Base-by-base conservation (phyloP, 2,888 invertebrate species). In the Heliconius charithonia region DNA sequence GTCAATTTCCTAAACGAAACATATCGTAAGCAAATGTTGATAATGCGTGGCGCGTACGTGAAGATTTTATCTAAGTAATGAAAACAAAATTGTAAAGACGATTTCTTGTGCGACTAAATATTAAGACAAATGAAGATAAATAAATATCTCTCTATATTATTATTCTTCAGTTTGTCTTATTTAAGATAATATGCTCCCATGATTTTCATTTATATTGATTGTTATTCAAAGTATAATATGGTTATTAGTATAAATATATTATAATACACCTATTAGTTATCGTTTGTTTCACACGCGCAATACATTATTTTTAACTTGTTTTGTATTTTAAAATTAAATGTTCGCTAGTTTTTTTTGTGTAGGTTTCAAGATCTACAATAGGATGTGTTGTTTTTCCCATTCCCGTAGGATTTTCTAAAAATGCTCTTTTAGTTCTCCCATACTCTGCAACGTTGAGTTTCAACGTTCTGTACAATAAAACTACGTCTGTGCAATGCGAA, bases 21-120 rank as follows among this genome's bases (percentile, higher is more conserved):
- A 59, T 72, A 32, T 72, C 72, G 56, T 59, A 59, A 72, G 32
- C 16, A 72, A 59, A 72, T 25, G 29, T 59, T 37, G 59, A 59
- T 29, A 37, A 13, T n/a, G 37, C 59, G 56, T 32, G 69, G 45
- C 32, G 6, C 25, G 9, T 37, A 72, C 72, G 59, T 59, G 59
- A 59, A 72, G 37, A 72, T 59, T 25, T 56, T 59, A 72, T 72
- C 72, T 72, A 10, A 59, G 13, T 29, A 29, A 51, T 59, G n/a
- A 37, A 72, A 72, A 72, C 25, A 72, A 59, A 37, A 56, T 72
- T 59, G 59, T 72, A 59, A 72, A 16, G 56, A 0, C 16, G 32
- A n/a, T 32, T 32, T 37, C 19, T 37, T 59, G 25, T 72, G 4
- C 16, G 37, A 37, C 12, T n/a, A 10, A 32, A 63, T 63, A 27